Evolutionary conservation across 2,888 invertebrate genomes (phyloP).

Genomic region (Metallyticus violacea): DNA sequence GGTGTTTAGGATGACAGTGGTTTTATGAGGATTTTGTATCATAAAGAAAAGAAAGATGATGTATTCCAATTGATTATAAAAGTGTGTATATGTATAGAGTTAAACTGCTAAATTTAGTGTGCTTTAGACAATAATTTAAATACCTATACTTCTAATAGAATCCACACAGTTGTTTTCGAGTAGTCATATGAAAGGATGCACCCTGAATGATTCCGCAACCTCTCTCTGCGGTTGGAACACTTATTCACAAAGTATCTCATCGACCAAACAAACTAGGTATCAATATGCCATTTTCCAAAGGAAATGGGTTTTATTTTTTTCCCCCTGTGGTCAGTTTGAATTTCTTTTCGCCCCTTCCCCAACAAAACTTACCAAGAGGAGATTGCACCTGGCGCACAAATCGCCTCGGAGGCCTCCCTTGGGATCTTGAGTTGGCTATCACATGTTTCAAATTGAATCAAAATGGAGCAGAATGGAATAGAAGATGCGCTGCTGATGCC

Average conservation of each 20-base stretch:
- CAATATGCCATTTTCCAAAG: conserved; percentile 22
- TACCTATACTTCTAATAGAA: no score
- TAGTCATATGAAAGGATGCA: no score
- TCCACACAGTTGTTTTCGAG: no score
- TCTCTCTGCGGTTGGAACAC: neutral
- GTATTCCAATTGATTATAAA: no score
- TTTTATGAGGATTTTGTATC: no score
- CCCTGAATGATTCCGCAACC: neutral
- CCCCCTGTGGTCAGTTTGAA: conserved; percentile 21
- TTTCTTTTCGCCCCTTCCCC: neutral
- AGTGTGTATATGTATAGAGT: no score
- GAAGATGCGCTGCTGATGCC: conserved; percentile 25
- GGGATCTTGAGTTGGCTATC: conserved; percentile 9
- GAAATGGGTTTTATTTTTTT: conserved; percentile 12
- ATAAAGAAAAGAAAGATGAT: no score
- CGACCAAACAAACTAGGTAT: conserved; percentile 11
- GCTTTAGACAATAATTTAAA: no score
- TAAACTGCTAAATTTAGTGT: no score
- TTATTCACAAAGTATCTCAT: neutral
- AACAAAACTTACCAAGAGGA: conserved; percentile 17
- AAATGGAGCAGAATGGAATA: conserved; percentile 25
- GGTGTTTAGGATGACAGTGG: no score
- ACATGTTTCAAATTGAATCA: conserved; percentile 30
- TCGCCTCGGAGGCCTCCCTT: conserved; percentile 25
- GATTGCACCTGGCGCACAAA: conserved; percentile 28